Conservation (phyloP, 1,140 invertebrate genomes). For the Lethocerus indicus region DNA sequence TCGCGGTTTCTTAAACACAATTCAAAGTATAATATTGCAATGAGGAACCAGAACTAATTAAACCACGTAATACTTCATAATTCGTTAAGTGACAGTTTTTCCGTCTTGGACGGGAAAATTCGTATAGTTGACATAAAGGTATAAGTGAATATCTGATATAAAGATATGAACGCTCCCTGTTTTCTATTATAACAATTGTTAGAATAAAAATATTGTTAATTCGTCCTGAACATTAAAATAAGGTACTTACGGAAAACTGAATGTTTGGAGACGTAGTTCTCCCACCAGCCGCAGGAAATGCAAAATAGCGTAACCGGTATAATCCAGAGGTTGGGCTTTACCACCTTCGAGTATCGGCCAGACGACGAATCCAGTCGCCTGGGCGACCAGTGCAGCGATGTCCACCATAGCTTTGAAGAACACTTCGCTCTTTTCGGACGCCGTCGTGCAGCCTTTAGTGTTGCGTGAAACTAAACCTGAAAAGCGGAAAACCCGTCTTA, state of each 20-base stretch:
- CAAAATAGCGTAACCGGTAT: conserved; percentile 68
- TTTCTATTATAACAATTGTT: no score
- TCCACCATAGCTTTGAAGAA: conserved; percentile 63
- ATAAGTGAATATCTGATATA: no score
- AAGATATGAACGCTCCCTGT: no score
- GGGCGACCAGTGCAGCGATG: conserved; percentile 60
- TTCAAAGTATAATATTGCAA: no score
- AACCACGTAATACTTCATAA: no score
- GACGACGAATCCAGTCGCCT: conserved; percentile 74
- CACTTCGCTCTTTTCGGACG: conserved; percentile 38
- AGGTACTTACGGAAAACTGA: conserved; percentile 46
- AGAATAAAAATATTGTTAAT: no score
- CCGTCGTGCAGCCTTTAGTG: conserved; percentile 33
- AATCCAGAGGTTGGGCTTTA: conserved; percentile 52
- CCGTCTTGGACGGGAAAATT: no score
- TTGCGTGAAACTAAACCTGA: conserved; percentile 58
- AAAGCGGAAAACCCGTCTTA: conserved; percentile 18
- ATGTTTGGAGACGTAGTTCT: conserved; percentile 79
- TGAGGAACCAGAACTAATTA: no score
- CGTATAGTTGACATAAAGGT: no score
- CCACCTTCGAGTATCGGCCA: conserved; percentile 53
- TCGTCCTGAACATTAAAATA: no score
- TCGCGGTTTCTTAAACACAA: no score
- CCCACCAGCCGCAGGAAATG: conserved; percentile 90
- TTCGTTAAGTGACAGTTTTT: no score